Conservation (phyloP, 1,140 invertebrate species). For the Pseudomyrmex concolor region DNA sequence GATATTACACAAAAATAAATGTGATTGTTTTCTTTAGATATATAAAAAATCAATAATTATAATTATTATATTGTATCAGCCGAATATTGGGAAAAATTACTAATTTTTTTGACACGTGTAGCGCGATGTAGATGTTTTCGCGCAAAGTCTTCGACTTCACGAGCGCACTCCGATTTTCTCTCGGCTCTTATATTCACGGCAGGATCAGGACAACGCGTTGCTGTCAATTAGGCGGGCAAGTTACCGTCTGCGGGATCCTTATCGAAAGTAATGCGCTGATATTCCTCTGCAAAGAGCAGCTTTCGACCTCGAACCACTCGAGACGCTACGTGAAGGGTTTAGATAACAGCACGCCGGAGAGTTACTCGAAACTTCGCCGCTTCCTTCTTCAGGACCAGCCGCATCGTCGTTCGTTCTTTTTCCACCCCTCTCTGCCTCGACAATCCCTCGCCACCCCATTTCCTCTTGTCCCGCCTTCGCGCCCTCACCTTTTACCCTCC, state of each 20-base stretch:
- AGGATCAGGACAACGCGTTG: conserved; percentile 55
- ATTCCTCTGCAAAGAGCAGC: conserved; percentile 59
- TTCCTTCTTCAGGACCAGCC: conserved; percentile 52
- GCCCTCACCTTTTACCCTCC: conserved; percentile 65
- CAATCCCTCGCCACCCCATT: conserved; percentile 25
- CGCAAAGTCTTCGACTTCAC: background rate
- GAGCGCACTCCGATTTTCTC: background rate
- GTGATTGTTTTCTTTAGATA: background rate
- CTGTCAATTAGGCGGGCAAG: conserved; percentile 55
- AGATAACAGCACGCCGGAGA: conserved; percentile 71
- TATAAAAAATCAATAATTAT: background rate
- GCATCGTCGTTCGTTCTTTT: conserved; percentile 42
- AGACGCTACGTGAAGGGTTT: conserved; percentile 69
- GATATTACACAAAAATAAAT: background rate
- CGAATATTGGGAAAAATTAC: conserved; percentile 15
- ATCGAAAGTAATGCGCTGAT: conserved; percentile 66
- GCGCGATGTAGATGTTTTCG: too few relatives aligned
- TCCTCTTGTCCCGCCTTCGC: background rate
- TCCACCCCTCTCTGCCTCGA: conserved; percentile 34
- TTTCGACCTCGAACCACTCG: conserved; percentile 68
- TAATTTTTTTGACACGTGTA: background rate
- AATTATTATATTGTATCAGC: conserved; percentile 20
- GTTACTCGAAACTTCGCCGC: conserved; percentile 70
- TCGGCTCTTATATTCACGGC: conserved; percentile 15
- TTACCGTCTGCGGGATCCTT: conserved; percentile 59